These are phyloP conservation scores for Metopia argyrocephala DNA, from an alignment of 2,888 invertebrate genomes.

Conservation along the genomic window DNA sequence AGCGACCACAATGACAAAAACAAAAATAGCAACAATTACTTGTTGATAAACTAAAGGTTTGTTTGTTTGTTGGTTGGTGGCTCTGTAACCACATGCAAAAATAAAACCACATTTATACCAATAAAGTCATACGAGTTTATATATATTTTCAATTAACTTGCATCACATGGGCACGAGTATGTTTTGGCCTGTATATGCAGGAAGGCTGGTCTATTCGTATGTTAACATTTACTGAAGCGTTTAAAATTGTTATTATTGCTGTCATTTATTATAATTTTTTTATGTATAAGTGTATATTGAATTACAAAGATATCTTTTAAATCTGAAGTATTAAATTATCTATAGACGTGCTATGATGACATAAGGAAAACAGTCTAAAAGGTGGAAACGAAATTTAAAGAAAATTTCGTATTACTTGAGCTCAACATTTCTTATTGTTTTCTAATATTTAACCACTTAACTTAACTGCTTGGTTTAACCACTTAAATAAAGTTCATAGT, in stretches of 20 bases:
- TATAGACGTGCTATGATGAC: not conserved
- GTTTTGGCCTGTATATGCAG: not conserved
- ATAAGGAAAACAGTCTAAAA: not conserved
- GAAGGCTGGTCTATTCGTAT: constrained; percentile 10
- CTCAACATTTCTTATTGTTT: too few relatives aligned
- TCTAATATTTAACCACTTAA: too few relatives aligned
- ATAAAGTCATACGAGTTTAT: not conserved
- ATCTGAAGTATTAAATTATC: not conserved
- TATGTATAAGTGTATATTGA: not conserved
- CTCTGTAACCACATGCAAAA: constrained; percentile 45
- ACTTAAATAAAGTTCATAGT: too few relatives aligned
- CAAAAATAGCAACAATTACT: not conserved
- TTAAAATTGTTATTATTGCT: not conserved
- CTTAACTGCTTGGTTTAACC: too few relatives aligned
- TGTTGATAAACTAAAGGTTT: constrained; percentile 19
- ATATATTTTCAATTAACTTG: not conserved
- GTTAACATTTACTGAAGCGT: constrained; percentile 1
- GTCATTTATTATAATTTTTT: not conserved
- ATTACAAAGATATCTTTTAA: not conserved
- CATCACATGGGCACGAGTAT: not conserved
- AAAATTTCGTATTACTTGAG: too few relatives aligned
- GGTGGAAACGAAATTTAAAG: too few relatives aligned
- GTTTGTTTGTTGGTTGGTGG: constrained; percentile 10
- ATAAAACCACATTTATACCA: constrained; percentile 56
- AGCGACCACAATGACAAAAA: not conserved